Conservation (phyloP, 2,888 invertebrate genomes). For the Arctia plantaginis region DNA sequence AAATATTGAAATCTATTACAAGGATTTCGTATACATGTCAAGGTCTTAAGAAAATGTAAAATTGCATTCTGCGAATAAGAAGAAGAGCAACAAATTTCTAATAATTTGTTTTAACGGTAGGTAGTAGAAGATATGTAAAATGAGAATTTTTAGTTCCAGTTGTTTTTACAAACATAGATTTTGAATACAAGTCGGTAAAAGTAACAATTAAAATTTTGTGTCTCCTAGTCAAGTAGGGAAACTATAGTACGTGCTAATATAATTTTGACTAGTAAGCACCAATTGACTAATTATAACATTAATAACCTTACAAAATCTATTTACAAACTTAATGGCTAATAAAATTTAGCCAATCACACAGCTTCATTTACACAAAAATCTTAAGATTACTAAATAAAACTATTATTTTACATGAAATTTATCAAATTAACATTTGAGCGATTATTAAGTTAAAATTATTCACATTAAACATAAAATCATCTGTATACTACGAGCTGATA, state of each 20-base stretch:
- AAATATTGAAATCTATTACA: neutral
- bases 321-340: slow-evolving; percentile 73
- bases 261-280: slow-evolving; percentile 87
- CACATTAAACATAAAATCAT: slow-evolving; percentile 13
- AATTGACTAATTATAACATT: slow-evolving; percentile 79
- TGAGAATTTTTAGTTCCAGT: neutral
- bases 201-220: slow-evolving; percentile 34
- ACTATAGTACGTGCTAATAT: slow-evolving; percentile 77
- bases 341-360: slow-evolving; percentile 78
- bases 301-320: slow-evolving; percentile 64
- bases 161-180: neutral
- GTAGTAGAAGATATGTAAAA: no score
- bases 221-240: slow-evolving; percentile 47
- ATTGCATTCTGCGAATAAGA: neutral
- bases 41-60: neutral
- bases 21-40: no score
- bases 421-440: slow-evolving; percentile 51
- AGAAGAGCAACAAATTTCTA: no score
- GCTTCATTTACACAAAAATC: slow-evolving; percentile 54
- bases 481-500: neutral
- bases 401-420: slow-evolving; percentile 44
- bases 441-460: slow-evolving; percentile 18
- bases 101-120: no score
- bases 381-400: slow-evolving; percentile 44
- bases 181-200: neutral